These are phyloP conservation scores for Bhutanitis thaidina DNA, from an alignment of 2,888 invertebrate species.

Conservation along the genomic window DNA sequence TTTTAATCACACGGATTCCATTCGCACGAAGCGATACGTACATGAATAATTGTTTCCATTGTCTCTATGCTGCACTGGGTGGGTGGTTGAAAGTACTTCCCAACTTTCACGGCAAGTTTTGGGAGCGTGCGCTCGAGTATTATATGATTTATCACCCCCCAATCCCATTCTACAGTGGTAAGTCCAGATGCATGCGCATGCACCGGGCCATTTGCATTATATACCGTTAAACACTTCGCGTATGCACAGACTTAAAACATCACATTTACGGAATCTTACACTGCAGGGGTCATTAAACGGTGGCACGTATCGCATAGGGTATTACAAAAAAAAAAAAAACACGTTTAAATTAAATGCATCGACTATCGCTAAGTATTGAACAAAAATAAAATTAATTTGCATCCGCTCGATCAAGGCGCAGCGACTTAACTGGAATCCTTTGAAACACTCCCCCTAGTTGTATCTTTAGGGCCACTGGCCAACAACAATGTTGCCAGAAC, in stretches of 20 bases:
- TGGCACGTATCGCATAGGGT: too few relatives aligned
- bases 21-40: not conserved
- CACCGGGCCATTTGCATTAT: too few relatives aligned
- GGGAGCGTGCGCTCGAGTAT: too few relatives aligned
- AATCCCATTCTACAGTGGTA: too few relatives aligned
- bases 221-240: too few relatives aligned
- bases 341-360: conserved; percentile 17
- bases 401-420: conserved; percentile 18
- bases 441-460: not conserved
- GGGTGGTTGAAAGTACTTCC: too few relatives aligned
- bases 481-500: conserved; percentile 8
- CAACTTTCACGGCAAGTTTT: too few relatives aligned
- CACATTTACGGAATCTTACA: not conserved
- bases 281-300: conserved; percentile 6
- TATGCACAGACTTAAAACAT: too few relatives aligned
- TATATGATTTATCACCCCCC: too few relatives aligned
- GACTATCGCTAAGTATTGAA: conserved; percentile 17
- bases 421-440: conserved; percentile 19
- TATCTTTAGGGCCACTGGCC: conserved; percentile 3
- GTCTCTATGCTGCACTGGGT: too few relatives aligned
- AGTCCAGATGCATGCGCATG: too few relatives aligned
- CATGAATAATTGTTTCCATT: not conserved
- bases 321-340: conserved; percentile 12
- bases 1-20: conserved; percentile 1
- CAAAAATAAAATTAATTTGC: conserved; percentile 22